Conservation (phyloP, 2,888 invertebrate species). For the Chromoteleia sp. region DNA sequence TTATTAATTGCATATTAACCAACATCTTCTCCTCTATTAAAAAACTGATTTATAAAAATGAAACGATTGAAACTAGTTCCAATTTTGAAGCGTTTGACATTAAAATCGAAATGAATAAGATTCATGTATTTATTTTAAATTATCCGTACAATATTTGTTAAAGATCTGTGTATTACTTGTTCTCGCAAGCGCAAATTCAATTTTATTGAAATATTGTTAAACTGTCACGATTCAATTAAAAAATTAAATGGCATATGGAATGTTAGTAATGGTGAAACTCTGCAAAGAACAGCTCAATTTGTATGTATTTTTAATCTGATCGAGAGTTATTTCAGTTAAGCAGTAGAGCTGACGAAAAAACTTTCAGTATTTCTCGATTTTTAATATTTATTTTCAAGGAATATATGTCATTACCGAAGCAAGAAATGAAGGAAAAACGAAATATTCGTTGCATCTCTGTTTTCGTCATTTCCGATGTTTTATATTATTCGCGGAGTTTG, state of each 20-base stretch:
- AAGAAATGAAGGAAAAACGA: not conserved
- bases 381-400: not conserved
- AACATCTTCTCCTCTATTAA: no score
- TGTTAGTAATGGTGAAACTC: not conserved
- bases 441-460: not conserved
- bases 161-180: no score
- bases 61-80: no score
- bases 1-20: no score
- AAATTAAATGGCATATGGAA: not conserved
- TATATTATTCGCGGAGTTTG: no score
- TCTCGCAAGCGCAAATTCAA: not conserved
- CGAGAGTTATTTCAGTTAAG: not conserved
- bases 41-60: no score
- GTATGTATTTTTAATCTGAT: conserved; percentile 1
- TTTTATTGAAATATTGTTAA: conserved; percentile 2
- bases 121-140: not conserved
- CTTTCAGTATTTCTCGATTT: not conserved
- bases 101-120: not conserved
- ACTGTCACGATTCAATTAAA: not conserved
- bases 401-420: not conserved
- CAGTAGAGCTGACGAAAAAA: not conserved
- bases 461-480: no score
- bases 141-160: no score
- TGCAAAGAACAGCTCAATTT: not conserved
- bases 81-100: no score